Evolutionary conservation across 2,113 vertebrate species (phyloP).

Genomic region (Cathartes aura): DNA sequence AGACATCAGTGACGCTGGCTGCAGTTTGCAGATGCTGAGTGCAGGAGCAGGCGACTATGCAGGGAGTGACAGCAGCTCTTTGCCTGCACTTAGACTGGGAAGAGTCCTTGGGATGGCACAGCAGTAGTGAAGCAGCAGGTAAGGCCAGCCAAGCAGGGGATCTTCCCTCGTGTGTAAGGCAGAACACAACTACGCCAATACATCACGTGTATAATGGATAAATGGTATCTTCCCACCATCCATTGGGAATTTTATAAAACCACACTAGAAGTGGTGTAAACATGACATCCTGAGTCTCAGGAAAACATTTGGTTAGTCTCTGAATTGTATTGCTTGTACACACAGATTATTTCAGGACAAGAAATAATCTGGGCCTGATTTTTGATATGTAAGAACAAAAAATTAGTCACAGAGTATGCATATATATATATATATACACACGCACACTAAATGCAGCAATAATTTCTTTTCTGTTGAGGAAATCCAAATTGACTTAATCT

Average conservation of each 20-base stretch:
- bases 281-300: not conserved
- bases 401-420: not conserved
- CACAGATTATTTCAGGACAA: not conserved
- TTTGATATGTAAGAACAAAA: not conserved
- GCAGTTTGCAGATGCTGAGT: not conserved
- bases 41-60: not conserved
- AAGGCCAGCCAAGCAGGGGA: not conserved
- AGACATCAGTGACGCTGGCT: not conserved
- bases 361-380: not conserved
- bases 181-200: not conserved
- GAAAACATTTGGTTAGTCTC: not conserved
- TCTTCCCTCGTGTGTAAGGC: not conserved
- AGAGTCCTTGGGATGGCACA: not conserved
- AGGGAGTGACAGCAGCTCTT: not conserved
- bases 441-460: not conserved
- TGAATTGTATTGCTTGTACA: not conserved
- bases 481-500: not conserved
- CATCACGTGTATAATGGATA: fast-evolving
- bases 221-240: not conserved
- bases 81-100: not conserved
- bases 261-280: not conserved
- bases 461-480: not conserved
- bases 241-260: not conserved
- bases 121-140: not conserved
- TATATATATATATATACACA: not conserved